These are phyloP conservation scores for Camponotus pennsylvanicus DNA, from an alignment of 1,140 invertebrate species.

Conservation along the genomic window DNA sequence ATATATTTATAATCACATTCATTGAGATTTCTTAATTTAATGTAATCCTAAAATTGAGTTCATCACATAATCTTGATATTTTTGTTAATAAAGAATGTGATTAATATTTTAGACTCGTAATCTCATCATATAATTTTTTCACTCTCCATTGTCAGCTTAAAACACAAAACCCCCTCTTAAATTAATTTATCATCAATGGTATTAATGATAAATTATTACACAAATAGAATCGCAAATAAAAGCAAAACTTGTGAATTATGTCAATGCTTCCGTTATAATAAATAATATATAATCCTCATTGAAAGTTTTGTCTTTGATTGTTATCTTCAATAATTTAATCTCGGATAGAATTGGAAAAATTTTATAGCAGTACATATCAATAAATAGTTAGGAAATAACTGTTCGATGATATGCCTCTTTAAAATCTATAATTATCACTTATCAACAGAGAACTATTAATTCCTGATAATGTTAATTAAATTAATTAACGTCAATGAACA, in stretches of 20 bases:
- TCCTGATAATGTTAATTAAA: neutral
- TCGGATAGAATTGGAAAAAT: neutral
- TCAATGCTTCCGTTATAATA: neutral
- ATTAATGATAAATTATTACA: conserved; percentile 65
- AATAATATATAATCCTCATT: conserved; percentile 29
- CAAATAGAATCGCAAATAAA: neutral
- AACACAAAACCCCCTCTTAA: conserved; percentile 63
- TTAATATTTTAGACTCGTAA: conserved; percentile 61
- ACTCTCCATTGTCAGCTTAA: conserved; percentile 20
- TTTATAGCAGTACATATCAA: neutral
- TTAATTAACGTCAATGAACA: neutral
- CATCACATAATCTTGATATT: conserved; percentile 53
- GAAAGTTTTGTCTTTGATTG: too few species aligned
- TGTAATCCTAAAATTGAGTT: conserved; percentile 51
- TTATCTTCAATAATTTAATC: neutral
- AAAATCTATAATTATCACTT: neutral
- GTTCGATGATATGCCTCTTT: too few species aligned
- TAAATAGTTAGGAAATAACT: neutral
- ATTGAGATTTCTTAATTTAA: conserved; percentile 17
- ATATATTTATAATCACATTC: neutral
- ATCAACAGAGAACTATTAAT: neutral
- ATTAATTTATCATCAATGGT: conserved; percentile 72
- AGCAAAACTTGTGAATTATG: neutral
- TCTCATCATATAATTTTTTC: conserved; percentile 8
- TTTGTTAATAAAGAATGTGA: conserved; percentile 66